phyloP scores from a whole-genome alignment of 2,113 vertebrate genomes.

The Octodon degus region DNA sequence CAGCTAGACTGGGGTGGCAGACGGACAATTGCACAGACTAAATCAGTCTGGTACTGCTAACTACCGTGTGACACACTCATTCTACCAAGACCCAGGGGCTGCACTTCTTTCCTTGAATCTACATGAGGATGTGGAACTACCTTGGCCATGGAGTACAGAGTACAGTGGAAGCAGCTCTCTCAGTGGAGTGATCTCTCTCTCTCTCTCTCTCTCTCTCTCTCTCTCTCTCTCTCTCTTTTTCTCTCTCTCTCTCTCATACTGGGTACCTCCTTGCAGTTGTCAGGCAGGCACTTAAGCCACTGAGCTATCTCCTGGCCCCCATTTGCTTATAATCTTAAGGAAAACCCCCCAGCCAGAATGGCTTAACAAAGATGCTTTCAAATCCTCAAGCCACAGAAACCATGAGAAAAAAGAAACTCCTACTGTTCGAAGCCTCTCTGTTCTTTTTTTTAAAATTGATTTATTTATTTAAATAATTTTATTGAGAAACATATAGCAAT shows the following conservation, averaged over 20 bases:
- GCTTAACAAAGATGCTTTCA: not conserved
- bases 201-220: not conserved
- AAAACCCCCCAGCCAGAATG: not conserved
- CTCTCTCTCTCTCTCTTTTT: not conserved
- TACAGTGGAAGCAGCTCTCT: too few relatives aligned
- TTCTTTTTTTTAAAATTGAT: not conserved
- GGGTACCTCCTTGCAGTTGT: too few relatives aligned
- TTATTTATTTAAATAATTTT: too few relatives aligned
- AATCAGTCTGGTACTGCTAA: not conserved
- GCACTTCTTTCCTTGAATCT: not conserved
- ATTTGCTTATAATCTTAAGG: not conserved
- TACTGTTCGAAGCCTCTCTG: not conserved
- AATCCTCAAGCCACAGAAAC: not conserved
- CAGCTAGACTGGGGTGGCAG: not conserved
- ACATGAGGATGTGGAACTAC: not conserved
- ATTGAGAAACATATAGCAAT: too few relatives aligned
- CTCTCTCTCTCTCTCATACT: not conserved
- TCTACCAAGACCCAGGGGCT: not conserved
- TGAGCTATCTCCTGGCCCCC: too few relatives aligned
- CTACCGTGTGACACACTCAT: not conserved
- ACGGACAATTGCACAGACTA: not conserved
- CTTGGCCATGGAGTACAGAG: not conserved
- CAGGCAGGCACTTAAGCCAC: too few relatives aligned
- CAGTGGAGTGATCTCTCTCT: not conserved
- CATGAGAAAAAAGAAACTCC: not conserved